Evolutionary conservation across 2,888 invertebrate genomes (phyloP).

Genomic region (Timandra comae): DNA sequence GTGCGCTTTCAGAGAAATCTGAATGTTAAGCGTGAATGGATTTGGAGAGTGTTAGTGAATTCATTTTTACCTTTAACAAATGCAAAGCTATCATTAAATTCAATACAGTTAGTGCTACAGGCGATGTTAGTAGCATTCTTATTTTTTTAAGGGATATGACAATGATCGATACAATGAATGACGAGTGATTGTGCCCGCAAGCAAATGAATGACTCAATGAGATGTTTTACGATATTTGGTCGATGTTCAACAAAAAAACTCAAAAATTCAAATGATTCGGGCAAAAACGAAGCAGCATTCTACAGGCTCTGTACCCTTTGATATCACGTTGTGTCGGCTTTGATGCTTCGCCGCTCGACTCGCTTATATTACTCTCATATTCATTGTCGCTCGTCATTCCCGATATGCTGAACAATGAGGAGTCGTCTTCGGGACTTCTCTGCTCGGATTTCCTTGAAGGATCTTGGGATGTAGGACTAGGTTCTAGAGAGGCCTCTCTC

Average conservation of each 20-base stretch:
- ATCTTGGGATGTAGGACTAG: slow-evolving; percentile 67
- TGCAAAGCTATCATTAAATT: too few species aligned
- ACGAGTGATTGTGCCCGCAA: slow-evolving; percentile 16
- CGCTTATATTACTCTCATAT: slow-evolving; percentile 74
- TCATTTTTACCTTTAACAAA: too few species aligned
- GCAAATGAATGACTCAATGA: slow-evolving; percentile 23
- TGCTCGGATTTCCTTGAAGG: slow-evolving; percentile 69
- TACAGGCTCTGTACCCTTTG: slow-evolving; percentile 71
- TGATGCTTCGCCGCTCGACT: slow-evolving; percentile 68
- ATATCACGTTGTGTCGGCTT: slow-evolving; percentile 66
- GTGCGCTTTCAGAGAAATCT: too few species aligned
- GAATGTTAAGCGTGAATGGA: slow-evolving; percentile 8
- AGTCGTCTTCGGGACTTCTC: slow-evolving; percentile 74
- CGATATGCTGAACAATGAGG: slow-evolving; percentile 75
- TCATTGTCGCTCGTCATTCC: slow-evolving; percentile 77
- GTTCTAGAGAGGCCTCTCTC: slow-evolving; percentile 62
- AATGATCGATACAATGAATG: too few species aligned
- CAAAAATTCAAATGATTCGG: slow-evolving; percentile 53
- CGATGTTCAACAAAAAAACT: slow-evolving; percentile 27
- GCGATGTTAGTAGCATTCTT: too few species aligned
- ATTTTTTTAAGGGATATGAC: too few species aligned
- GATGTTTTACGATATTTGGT: slow-evolving; percentile 22
- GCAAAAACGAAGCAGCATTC: slow-evolving; percentile 66
- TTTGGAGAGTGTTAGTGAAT: slow-evolving; percentile 10
- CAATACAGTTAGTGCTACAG: too few species aligned